Evolutionary conservation across 2,113 vertebrate genomes (phyloP).

Genomic region (Podocnemis expansa): DNA sequence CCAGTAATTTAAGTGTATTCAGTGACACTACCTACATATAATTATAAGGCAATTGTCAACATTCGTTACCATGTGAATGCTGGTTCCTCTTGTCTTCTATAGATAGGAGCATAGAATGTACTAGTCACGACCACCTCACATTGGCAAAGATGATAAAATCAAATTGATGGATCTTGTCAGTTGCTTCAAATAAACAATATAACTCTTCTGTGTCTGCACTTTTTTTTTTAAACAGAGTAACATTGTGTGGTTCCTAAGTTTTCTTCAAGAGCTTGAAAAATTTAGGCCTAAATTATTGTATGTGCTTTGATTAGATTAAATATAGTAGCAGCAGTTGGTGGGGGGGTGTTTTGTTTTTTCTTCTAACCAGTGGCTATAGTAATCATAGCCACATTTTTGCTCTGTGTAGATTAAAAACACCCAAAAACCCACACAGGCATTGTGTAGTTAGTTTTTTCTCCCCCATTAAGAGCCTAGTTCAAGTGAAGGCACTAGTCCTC

Average conservation of each 20-base stretch:
- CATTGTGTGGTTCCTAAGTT: conserved; percentile 62
- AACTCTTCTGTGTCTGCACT: conserved; percentile 27
- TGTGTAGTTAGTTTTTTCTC: neutral
- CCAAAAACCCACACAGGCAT: neutral
- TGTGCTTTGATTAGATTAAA: neutral
- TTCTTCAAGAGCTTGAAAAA: conserved; percentile 40
- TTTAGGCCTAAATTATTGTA: conserved; percentile 3
- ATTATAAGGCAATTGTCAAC: conserved; percentile 84
- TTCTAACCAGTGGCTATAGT: neutral
- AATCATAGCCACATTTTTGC: neutral
- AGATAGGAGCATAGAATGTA: conserved; percentile 42
- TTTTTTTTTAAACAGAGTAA: conserved; percentile 42
- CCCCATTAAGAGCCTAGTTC: neutral
- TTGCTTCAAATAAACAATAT: conserved; percentile 51
- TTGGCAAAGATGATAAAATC: conserved; percentile 56
- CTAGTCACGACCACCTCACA: conserved; percentile 38
- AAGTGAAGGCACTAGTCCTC: neutral
- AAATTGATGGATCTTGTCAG: conserved; percentile 56
- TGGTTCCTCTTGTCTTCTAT: conserved; percentile 55
- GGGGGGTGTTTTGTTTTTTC: neutral
- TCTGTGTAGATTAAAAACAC: neutral
- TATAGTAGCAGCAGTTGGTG: neutral
- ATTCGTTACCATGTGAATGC: conserved; percentile 69
- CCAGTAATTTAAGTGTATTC: conserved; percentile 85
- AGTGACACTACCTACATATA: conserved; percentile 82